phyloP scores from a whole-genome alignment of 2,888 invertebrate genomes.

The Meghimatium bilineatum region DNA sequence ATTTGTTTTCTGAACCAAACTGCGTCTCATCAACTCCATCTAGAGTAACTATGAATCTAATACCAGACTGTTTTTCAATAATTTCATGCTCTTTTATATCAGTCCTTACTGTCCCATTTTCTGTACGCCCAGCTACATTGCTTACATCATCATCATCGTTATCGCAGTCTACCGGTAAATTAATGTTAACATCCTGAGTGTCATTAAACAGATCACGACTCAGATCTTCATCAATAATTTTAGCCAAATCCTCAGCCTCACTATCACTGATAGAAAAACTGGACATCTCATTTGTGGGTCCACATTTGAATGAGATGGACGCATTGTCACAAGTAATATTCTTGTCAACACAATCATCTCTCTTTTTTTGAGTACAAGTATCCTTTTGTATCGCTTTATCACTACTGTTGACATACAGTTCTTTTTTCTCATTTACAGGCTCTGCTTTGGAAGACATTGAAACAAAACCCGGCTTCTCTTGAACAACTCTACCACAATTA shows the following conservation, averaged over 20 bases:
- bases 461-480: no score
- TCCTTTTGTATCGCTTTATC: not conserved
- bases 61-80: conserved; percentile 77
- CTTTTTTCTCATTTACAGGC: no score
- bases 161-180: conserved; percentile 44
- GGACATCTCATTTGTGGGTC: not conserved
- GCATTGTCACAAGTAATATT: not conserved
- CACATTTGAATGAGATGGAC: not conserved
- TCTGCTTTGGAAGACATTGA: no score
- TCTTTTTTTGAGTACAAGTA: not conserved
- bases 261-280: conserved; percentile 36
- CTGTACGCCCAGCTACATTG: not conserved
- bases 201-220: conserved; percentile 42
- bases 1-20: conserved; percentile 44
- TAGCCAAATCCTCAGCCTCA: conserved; percentile 47
- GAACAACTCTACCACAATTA: no score
- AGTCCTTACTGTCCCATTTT: not conserved
- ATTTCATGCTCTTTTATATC: conserved; percentile 52
- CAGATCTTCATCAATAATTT: conserved; percentile 39
- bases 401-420: no score
- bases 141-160: not conserved
- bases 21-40: conserved; percentile 81
- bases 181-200: conserved; percentile 51
- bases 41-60: conserved; percentile 89
- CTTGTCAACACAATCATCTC: not conserved